phyloP scores from a whole-genome alignment of 2,888 invertebrate genomes.

The Hypomecis atomaria region DNA sequence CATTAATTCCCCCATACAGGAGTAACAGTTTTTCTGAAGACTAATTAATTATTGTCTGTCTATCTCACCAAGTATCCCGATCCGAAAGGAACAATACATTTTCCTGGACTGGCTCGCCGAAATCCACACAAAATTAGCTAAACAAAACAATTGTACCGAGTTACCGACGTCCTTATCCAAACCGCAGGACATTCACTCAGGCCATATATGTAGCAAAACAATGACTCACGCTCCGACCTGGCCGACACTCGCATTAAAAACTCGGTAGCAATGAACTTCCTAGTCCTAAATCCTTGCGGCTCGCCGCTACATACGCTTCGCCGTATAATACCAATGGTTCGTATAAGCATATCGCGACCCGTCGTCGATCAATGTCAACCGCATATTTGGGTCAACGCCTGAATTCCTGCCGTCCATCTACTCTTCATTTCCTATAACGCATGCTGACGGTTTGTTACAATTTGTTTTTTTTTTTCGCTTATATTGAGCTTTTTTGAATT shows the following conservation, averaged over 20 bases:
- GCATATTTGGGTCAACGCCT: conserved; percentile 83
- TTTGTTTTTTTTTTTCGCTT: conserved; percentile 6
- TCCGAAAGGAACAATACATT: no score
- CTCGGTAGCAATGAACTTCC: conserved; percentile 75
- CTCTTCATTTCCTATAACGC: conserved; percentile 72
- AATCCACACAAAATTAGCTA: conserved; percentile 15
- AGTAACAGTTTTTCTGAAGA: no score
- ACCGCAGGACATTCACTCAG: conserved; percentile 48
- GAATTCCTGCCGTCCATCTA: conserved; percentile 72
- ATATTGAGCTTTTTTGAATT: no score
- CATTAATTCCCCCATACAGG: no score
- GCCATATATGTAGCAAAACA: conserved; percentile 47
- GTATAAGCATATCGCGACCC: conserved; percentile 73
- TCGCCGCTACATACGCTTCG: conserved; percentile 40
- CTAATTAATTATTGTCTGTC: no score
- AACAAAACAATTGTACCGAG: conserved; percentile 26
- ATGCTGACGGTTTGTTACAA: conserved; percentile 51
- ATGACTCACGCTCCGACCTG: conserved; percentile 64
- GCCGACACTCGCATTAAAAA: conserved; percentile 63
- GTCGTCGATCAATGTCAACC: conserved; percentile 84
- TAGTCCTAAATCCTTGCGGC: conserved; percentile 68
- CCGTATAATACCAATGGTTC: conserved; percentile 62
- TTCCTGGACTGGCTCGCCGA: no score
- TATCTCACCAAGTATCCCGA: no score
- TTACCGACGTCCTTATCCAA: conserved; percentile 38